Evolutionary conservation across 2,113 vertebrate genomes (phyloP), one percentile per base, ranked within the genome.

Genomic region (Cyanocitta stelleri): DNA sequence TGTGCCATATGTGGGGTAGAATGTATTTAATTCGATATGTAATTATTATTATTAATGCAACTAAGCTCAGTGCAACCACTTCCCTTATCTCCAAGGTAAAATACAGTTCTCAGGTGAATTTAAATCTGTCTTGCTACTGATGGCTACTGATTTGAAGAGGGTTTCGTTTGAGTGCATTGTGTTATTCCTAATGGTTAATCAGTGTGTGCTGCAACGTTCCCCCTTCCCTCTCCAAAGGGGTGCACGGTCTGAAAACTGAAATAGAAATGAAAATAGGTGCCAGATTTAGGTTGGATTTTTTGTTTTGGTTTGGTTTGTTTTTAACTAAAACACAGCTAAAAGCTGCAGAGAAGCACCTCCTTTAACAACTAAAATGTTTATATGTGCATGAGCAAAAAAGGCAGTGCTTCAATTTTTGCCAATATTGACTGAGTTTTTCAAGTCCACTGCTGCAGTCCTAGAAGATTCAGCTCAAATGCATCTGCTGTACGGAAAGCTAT

Each of bases 141-240:
- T 67, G 88, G 63, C 46, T 93, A 80, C 88, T 88, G 92, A 94
- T 95, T 93, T 86, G 75, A 86, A 85, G 56, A 75, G 55, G 21
- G 32, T 56, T 90, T 93, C 3, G 1, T 92, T 39, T 68, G 72
- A 86, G 52, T 54, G 52, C 68, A 22, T 15, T 80, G 30, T 92
- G 59, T 52, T 76, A 76, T 19, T 68, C 20, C 68, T 85, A 72
- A 71, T 64, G 41, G 83, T 80, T 83, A 88, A 90, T 94, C 62
- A 76, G 73, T 1, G 3, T 22, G 23, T 68, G 71, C 67, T 89
- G 41, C 41, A 68, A 27, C 11, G 16, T 15, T 19, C 10, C 21
- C 7, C 14, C 4, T 30, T 19, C n/a, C 7, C 20, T 41, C 41
- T 52, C 23, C 52, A 3, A 80, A 90, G 9, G 20, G 24, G 49